Evolutionary conservation across 2,888 invertebrate genomes (phyloP), one percentile per base, ranked within the genome.

Genomic region (Byasa hedistus): DNA sequence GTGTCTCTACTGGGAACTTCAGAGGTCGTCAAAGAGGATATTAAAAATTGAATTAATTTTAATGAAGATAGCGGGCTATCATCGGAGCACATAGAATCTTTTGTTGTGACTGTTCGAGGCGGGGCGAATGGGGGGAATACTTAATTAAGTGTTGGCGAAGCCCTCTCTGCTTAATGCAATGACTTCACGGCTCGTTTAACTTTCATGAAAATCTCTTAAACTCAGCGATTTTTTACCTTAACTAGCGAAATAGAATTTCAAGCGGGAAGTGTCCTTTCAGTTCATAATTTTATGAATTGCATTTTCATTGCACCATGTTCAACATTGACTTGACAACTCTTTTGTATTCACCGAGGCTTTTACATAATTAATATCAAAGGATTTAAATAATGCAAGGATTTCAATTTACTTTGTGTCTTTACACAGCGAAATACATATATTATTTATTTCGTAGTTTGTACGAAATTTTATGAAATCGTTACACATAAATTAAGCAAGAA

Each of bases 91-190:
- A 76, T 77, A 76, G 78, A 83, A 84, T 85, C 89, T 87, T 88
- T 90, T 89, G 89, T 89, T 89, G 86, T 88, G 85, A 85, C 86
- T 83, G 78, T 71, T 71, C 69, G 80, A 77, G 61, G 80, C 76
- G 77, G 80, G 79, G 73, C 69, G 74, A 68, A 74, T 69, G 81
- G 85, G 85, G 83, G 85, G 89, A 85, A 87, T 85, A 83, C 86
- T 89, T 91, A 91, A 91, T 91, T 91, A 91, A 91, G 91, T 90
- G 90, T 87, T 83, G 84, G 86, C 81, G 83, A 82, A 85, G 87
- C 87, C 85, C 88, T 86, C 85, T 85, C 81, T 79, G 80, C 87
- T 88, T 91, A 90, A 91, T 89, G 89, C 90, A 85, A 91, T 86
- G 90, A 85, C 84, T 86, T 89, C 82, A 86, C 85, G 88, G 81